Evolutionary conservation across 2,797 vertebrate genomes (phyloP), one percentile per base, ranked within the genome.

Genomic region (Gorsachius magnificus): DNA sequence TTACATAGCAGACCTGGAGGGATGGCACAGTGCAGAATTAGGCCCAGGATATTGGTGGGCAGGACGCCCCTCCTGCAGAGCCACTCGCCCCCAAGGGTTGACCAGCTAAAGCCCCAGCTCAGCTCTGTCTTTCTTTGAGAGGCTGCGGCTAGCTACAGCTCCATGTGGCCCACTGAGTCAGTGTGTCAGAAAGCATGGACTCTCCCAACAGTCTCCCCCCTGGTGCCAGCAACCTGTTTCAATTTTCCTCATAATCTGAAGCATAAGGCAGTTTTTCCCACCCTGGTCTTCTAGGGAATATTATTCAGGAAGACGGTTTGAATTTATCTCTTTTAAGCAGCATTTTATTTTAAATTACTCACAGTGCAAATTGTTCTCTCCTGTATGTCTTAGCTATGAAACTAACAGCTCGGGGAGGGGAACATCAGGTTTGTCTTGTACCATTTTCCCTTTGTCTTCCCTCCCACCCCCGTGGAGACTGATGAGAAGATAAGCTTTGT

Each of bases 281-380:
- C 12, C 8, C 24, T 63, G 21, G 7, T 56, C 20, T 85, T 80
- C 41, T 53, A 58, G n/a, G 33, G 22, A 66, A 53, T 35, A 29
- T 10, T 83, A 29, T 33, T 72, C n/a, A 84, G 18, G 16, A 56
- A 46, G 35, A 68, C 69, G 2, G 3, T 58, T 88, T 92, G 36
- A 22, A 78, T 45, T 78, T 68, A 3, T 56, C 9, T 86, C 20
- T 61, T 82, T 41, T 43, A 63, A 75, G 35, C 36, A 88, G 10
- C 13, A 68, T 56, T 95, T 72, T 46, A 48, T 68, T 89, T 90
- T 58, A n/a, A 86, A 45, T 38, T 76, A 31, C 25, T 78, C 36
- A 70, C 41, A 68, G 43, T 64, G 16, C 36, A 74, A 81, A 36
- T 29, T 53, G 15, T 83, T 83, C 13, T 20, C 41, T 65, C n/a